Conservation (phyloP, 2,113 vertebrate genomes). For the Chionis minor region DNA sequence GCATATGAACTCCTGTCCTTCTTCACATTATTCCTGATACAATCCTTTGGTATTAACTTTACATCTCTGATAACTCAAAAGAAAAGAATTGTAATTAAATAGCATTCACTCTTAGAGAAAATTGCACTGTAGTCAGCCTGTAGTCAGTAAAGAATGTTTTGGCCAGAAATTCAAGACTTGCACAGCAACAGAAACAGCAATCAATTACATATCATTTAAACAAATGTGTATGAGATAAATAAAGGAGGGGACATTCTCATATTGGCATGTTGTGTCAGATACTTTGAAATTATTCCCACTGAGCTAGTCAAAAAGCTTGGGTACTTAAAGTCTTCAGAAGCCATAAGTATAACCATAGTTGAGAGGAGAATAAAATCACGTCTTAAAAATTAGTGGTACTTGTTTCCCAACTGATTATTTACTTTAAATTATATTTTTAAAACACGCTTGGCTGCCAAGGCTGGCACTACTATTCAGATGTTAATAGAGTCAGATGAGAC, state of each 20-base stretch:
- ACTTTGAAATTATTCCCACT: neutral
- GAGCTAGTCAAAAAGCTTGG: neutral
- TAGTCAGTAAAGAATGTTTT: neutral
- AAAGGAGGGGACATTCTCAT: neutral
- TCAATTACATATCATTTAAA: neutral
- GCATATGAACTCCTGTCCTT: neutral
- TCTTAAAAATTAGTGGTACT: neutral
- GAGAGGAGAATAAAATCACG: neutral
- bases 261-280: neutral
- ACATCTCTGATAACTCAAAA: neutral
- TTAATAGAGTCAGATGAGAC: neutral
- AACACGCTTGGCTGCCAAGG: neutral
- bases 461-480: neutral
- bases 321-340: neutral
- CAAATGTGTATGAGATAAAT: neutral
- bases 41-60: neutral
- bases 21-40: neutral
- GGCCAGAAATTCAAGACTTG: neutral
- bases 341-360: neutral
- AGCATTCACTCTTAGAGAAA: neutral
- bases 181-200: neutral
- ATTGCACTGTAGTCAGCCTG: neutral
- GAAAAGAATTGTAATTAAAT: neutral
- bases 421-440: neutral
- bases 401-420: neutral